Conservation (phyloP, 2,888 invertebrate genomes). For the Patella pellucida region DNA sequence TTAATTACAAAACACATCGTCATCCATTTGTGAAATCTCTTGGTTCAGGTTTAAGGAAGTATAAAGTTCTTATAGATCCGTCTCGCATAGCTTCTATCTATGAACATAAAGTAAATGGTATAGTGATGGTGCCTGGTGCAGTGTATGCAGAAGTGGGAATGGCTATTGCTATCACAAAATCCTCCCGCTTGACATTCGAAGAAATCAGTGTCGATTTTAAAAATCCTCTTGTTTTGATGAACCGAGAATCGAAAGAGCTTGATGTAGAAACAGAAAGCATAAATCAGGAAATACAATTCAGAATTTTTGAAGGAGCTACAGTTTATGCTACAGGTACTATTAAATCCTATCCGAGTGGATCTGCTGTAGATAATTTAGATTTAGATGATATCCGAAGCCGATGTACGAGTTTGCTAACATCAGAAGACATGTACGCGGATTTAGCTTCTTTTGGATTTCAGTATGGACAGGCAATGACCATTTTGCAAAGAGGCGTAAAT, state of each 20-base stretch:
- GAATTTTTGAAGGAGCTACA: background rate
- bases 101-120: conserved; percentile 36
- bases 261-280: background rate
- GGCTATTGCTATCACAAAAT: conserved; percentile 24
- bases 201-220: background rate
- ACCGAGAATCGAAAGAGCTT: background rate
- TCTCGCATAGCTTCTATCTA: conserved; percentile 39
- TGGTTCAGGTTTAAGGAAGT: conserved; percentile 20
- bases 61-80: conserved; percentile 29
- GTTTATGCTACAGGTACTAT: background rate
- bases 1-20: conserved; percentile 18
- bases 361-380: background rate
- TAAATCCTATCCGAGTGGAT: background rate
- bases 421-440: conserved; percentile 16
- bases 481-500: background rate
- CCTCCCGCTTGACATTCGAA: background rate
- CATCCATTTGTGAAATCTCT: conserved; percentile 9
- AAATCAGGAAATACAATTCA: background rate
- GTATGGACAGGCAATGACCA: conserved; percentile 15
- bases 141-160: conserved; percentile 41
- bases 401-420: background rate
- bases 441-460: conserved; percentile 14
- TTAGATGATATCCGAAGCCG: background rate
- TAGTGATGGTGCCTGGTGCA: conserved; percentile 42
- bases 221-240: background rate